Conservation (phyloP, 1,140 invertebrate species). For the Drosophila oshimai region DNA sequence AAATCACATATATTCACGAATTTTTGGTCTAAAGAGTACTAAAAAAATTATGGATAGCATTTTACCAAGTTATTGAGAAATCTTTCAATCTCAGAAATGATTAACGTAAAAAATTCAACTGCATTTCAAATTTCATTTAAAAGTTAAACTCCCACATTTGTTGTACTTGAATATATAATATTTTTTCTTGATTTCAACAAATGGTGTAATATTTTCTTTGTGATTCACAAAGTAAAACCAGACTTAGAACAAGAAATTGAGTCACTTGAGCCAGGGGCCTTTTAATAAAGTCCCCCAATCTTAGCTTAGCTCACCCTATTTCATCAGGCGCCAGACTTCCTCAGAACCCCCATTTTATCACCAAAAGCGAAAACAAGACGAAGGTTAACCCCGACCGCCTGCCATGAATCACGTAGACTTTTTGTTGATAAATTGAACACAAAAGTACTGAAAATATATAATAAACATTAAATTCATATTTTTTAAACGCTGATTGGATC, state of each 20-base stretch:
- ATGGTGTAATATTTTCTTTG: not conserved
- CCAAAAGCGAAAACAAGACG: not conserved
- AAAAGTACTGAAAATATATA: not conserved
- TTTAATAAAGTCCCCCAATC: not conserved
- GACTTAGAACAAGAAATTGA: not conserved
- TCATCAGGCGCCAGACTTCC: not conserved
- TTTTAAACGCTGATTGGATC: not conserved
- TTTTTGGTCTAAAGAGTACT: too few species aligned
- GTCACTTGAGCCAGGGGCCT: not conserved
- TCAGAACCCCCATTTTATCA: conserved; percentile 12
- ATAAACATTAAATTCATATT: not conserved
- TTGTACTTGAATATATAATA: not conserved
- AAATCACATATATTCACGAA: too few species aligned
- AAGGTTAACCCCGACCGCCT: conserved; percentile 7
- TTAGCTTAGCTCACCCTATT: not conserved
- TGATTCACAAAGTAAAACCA: not conserved
- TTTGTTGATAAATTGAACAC: conserved; percentile 1
- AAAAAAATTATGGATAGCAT: too few species aligned
- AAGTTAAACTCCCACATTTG: too few species aligned
- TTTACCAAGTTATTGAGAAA: too few species aligned
- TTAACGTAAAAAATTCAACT: too few species aligned
- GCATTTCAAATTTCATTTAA: too few species aligned
- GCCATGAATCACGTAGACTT: conserved; percentile 16
- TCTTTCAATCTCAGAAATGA: too few species aligned
- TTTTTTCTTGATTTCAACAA: not conserved